Base-by-base conservation (phyloP, 2,888 invertebrate species). In the Onthophagus sagittarius region DNA sequence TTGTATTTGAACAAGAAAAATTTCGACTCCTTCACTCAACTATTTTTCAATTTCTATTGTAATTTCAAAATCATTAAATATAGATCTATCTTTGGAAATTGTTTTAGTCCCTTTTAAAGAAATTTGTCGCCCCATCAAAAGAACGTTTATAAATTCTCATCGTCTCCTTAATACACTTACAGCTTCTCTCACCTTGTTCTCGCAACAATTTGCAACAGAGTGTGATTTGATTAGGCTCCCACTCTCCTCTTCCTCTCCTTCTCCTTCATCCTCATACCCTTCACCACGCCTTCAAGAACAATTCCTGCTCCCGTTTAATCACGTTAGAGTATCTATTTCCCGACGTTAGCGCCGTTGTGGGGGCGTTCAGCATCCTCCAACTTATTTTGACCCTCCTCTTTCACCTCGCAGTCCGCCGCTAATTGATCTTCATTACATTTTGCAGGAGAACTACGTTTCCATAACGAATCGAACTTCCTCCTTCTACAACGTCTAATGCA, bases 181-280 rank as follows among this genome's bases (percentile, higher is more conserved):
- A 78, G 78, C 77, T 76, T 76, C 76, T 77, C 77, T 76, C 79
- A 79, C 78, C 79, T 79, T 77, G 77, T 79, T 79, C 78, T 53
- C 39, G 77, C 77, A 80, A 79, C 80, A 80, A 81, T 80, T 80
- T 80, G 81, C 79, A 81, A 81, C 78, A 77, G 80, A 81, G 80
- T 79, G 79, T 79, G 79, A 81, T 81, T 80, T 78, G 79, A 81
- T 81, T 81, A 81, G 79, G 79, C 78, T 78, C 79, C 78, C 80
- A 23, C 79, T 75, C 72, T 65, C 72, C 73, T 11, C 33, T 15
- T 23, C 67, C 67, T 13, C 31, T 23, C 67, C 15, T 14, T 64
- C 64, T 32, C 67, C 67, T 13, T 15, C 9, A 63, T 7, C 63
- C n/a, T 63, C 63, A 6, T 7, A 7, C 15, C n/a, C 63, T 13